These are phyloP conservation scores for Acrossocheilus wenchowensis DNA, from an alignment of 2,797 vertebrate species.

Conservation along the genomic window DNA sequence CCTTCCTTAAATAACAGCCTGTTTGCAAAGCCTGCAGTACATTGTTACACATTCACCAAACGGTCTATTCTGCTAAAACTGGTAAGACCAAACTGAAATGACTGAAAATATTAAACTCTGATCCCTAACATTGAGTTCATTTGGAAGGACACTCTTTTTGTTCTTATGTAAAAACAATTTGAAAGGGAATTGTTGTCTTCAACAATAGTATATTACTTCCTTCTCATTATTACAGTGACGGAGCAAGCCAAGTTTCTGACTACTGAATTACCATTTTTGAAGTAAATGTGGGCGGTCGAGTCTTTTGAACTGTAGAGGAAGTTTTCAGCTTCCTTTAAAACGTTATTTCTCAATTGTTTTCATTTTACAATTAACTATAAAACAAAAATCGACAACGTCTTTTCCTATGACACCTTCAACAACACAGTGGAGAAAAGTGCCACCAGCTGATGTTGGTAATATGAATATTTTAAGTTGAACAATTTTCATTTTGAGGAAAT, in stretches of 20 bases:
- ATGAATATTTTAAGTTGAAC: neutral
- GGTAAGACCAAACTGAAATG: neutral
- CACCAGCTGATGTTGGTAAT: neutral
- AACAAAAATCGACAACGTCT: neutral
- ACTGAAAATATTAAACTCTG: neutral
- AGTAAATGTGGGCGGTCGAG: neutral
- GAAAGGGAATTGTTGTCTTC: neutral
- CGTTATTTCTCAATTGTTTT: neutral
- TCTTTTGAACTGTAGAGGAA: neutral
- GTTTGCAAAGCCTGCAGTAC: neutral
- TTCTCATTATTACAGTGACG: neutral
- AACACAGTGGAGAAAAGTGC: neutral
- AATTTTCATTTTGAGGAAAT: neutral
- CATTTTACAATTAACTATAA: neutral
- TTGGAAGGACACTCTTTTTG: neutral
- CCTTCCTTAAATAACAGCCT: neutral
- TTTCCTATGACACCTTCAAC: neutral
- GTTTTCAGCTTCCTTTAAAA: neutral
- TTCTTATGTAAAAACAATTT: no score
- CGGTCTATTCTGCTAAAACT: neutral
- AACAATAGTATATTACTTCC: neutral
- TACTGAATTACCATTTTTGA: neutral
- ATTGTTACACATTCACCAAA: neutral
- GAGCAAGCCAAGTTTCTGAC: neutral
- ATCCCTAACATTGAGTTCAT: neutral